phyloP scores from a whole-genome alignment of 1,140 invertebrate genomes.

The Cyclargus thomasi region DNA sequence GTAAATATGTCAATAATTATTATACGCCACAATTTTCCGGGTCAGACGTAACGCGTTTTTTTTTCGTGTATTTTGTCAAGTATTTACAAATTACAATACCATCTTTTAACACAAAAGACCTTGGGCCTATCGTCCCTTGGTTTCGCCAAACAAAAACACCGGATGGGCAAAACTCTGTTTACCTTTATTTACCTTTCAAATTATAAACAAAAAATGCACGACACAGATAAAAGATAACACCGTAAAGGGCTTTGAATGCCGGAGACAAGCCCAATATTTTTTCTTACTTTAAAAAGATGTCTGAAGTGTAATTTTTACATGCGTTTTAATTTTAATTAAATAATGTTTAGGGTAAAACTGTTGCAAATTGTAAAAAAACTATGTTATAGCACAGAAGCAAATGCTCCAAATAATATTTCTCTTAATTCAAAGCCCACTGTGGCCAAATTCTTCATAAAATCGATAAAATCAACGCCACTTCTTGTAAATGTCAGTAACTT shows the following conservation, averaged over 20 bases:
- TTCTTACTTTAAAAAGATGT: neutral
- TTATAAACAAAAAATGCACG: slow-evolving; percentile 45
- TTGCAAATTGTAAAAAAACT: neutral
- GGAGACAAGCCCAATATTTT: neutral
- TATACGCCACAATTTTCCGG: neutral
- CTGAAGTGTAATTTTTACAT: neutral
- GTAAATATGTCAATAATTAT: too few species aligned
- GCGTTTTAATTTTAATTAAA: neutral
- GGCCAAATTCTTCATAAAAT: neutral
- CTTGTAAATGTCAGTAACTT: neutral
- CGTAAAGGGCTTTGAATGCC: neutral
- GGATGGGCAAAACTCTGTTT: slow-evolving; percentile 53
- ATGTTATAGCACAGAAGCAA: neutral
- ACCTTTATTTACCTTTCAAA: slow-evolving; percentile 51
- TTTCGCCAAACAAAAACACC: slow-evolving; percentile 39
- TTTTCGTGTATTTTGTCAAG: neutral
- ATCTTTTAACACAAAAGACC: neutral
- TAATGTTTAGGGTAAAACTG: neutral
- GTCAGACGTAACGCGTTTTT: neutral
- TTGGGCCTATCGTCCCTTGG: slow-evolving; percentile 1
- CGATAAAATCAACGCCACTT: slow-evolving; percentile 1
- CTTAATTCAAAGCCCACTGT: neutral
- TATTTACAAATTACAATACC: slow-evolving; percentile 2
- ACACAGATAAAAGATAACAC: slow-evolving; percentile 42
- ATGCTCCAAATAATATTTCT: neutral